Evolutionary conservation across 2,797 vertebrate species (phyloP).

Genomic region (Adrianichthys oophorus): DNA sequence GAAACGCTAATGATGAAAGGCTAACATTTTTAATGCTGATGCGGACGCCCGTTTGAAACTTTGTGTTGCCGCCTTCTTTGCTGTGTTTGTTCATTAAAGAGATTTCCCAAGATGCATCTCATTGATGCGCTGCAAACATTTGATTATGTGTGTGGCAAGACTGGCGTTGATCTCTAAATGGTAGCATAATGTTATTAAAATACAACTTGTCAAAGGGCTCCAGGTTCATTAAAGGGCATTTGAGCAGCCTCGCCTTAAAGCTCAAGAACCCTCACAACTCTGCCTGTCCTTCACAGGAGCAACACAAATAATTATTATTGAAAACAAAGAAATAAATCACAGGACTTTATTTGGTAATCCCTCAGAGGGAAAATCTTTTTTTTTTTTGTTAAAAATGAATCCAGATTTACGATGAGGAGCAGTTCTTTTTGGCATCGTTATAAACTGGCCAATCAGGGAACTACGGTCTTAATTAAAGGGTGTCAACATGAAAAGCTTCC

Average conservation of each 20-base stretch:
- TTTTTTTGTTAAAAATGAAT: conserved; percentile 33
- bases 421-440: conserved; percentile 35
- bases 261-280: conserved; percentile 13
- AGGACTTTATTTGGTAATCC: conserved; percentile 14
- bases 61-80: conserved; percentile 18
- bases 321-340: conserved; percentile 7
- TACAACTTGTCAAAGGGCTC: conserved; percentile 34
- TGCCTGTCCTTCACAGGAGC: conserved; percentile 4
- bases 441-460: conserved; percentile 50
- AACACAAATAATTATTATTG: conserved; percentile 1
- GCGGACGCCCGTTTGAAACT: conserved; percentile 38
- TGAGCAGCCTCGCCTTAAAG: conserved; percentile 21
- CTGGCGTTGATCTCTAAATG: conserved; percentile 41
- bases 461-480: conserved; percentile 61
- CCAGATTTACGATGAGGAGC: conserved; percentile 28
- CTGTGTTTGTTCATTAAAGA: conserved; percentile 59
- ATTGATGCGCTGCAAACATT: conserved; percentile 1
- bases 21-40: conserved; percentile 41
- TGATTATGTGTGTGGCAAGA: conserved; percentile 5
- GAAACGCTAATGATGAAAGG: conserved; percentile 52
- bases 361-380: conserved; percentile 19
- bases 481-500: conserved; percentile 50
- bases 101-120: conserved; percentile 71
- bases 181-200: conserved; percentile 49
- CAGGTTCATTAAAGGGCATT: conserved; percentile 23